Evolutionary conservation across 2,888 invertebrate species (phyloP), one percentile per base, ranked within the genome.

Genomic region (Amphimallon solstitiale): DNA sequence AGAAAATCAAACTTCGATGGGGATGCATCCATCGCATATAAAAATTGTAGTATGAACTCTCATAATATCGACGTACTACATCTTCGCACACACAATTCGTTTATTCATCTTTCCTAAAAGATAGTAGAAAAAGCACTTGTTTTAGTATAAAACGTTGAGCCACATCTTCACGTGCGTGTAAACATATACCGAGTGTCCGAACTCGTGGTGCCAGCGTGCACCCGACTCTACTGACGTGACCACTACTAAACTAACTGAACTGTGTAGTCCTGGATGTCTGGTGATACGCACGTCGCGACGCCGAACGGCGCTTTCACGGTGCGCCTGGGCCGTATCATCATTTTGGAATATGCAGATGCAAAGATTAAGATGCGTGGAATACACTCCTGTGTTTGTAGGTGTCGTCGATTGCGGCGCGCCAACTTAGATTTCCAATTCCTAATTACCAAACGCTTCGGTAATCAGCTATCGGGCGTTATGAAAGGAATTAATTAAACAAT

Each of bases 221-320:
- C 71, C 68, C 71, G 70, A 68, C 71, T 73, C 68, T 70, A 73
- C 70, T 73, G 73, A 73, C 73, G 71, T 74, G 71, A 71, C 68
- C 73, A 73, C 74, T 73, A 74, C 75, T 73, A 71, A 72, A 68
- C 56, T 59, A 59, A 59, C 56, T 59, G 56, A 59, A 59, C 43
- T 59, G 56, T 59, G 56, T 59, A 59, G 56, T 70, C 72, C 72
- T 70, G 74, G 72, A 72, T 73, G 73, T 71, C 70, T 70, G 72
- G 65, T 72, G 74, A 70, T 72, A 71, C 56, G 56, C 68, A 68
- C 70, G 66, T 70, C 69, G 71, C 72, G 73, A 70, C 73, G 72
- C 71, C 67, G 69, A 65, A 66, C 65, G 65, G 66, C 67, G 67
- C 68, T 70, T 51, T 66, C 68, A 69, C 54, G 70, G 70, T 71